Base-by-base conservation (phyloP, 2,113 vertebrate species). In the Microtus montanus region DNA sequence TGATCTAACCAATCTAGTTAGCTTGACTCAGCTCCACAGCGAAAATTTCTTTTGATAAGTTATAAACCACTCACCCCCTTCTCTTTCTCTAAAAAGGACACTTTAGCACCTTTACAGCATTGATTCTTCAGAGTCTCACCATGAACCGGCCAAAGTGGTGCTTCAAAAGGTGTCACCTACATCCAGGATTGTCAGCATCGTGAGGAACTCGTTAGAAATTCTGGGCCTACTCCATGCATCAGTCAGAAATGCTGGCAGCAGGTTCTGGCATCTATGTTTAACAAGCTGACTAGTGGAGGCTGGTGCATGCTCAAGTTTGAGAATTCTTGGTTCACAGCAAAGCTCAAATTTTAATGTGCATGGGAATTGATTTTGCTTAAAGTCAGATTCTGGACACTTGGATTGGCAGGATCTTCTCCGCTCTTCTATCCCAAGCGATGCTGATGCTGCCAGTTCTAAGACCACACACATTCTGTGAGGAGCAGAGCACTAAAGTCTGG, bases 61-160 rank as follows among this genome's bases (percentile, higher is more conserved):
- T 85, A 66, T 61, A 91, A 68, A n/a, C 79, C 7, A 5, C 58
- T 86, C 80, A 38, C 73, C 66, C 54, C 66, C 22, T 75, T 75
- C 49, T 5, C 15, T 74, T 49, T 20, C 9, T 2, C 35, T 14
- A 89, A 82, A 78, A 64, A 95, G 85, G n/a, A 82, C 94, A 13
- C 7, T 19, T 52, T 89, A 61, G 12, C 20, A 47, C n/a, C 77
- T 94, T 94, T 8, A 89, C 91, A 93, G 64, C n/a, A 83, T 77
- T 41, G 75, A 77, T 75, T 68, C 61, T 90, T 19, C 28, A 33
- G 47, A 63, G 70, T 87, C 13, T n/a, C 87, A n/a, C 28, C 17
- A 4, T 9, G 82, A 87, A 87, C 54, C 41, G 74, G 22, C 35
- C 71, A 70, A 88, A 8, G 2, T 38, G 52, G 54, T 73, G 54